Evolutionary conservation across 2,113 vertebrate species (phyloP), one percentile per base, ranked within the genome.

Genomic region (Phaetusa simplex): DNA sequence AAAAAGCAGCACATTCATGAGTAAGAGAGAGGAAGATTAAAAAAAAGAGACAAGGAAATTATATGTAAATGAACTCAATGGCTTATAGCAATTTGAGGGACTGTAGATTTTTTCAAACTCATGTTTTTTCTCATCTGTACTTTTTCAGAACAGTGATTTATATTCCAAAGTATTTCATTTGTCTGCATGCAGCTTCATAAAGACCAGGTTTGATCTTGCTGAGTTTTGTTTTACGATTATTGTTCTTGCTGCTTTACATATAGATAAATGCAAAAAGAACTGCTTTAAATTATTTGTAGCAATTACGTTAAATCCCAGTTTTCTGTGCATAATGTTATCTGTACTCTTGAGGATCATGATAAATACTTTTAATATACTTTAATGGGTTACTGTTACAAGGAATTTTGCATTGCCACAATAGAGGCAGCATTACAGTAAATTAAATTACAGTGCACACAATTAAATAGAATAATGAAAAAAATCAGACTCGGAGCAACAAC

Each of bases 341-440:
- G 36, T 95, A 62, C 96, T 96, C 90, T 56, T 69, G 95, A 97
- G 97, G 80, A 95, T 86, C 89, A 87, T 98, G 97, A 98, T 98
- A 96, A 98, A 98, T 98, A 97, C 87, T 97, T 98, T 98, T 97
- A 98, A 98, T 98, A 98, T 96, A 84, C 82, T 97, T 97, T 97
- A 98, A 98, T 98, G 86, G 82, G 83, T 90, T 97, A 93, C 72
- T 96, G 49, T 97, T 98, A 95, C 59, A 96, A 96, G 93, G 95
- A 96, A 92, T 97, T 98, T 95, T 97, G 74, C 67, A 52, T 94
- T 98, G 85, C 95, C 88, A 96, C 95, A 97, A 95, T 89, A 96
- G 91, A 97, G 90, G 94, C 70, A 97, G 61, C 80, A 93, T 96
- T 96, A 89, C 87, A 94, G 95, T 97, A 96, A 96, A 97, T 98